These are phyloP conservation scores for Caenorhabditis inopinata DNA, from an alignment of 1,140 invertebrate genomes.

Conservation along the genomic window DNA sequence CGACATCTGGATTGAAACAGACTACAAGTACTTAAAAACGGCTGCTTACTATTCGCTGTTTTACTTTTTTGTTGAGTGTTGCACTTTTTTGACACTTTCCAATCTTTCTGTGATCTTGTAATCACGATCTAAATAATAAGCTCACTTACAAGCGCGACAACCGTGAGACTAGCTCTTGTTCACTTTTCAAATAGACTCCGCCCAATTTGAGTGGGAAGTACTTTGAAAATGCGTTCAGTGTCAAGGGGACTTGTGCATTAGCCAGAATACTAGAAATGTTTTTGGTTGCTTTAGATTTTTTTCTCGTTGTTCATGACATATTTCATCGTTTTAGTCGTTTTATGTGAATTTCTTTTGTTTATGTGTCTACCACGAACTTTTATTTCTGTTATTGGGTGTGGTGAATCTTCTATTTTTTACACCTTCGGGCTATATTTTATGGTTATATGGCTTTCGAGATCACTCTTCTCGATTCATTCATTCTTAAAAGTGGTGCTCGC, in stretches of 20 bases:
- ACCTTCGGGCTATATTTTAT: no score
- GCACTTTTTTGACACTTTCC: background rate
- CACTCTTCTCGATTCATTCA: no score
- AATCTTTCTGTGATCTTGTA: background rate
- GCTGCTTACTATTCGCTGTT: no score
- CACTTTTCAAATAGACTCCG: background rate
- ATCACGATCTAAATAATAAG: background rate
- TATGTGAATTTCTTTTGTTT: slow-evolving; percentile 12
- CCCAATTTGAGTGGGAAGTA: background rate
- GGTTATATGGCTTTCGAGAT: no score
- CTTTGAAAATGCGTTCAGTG: no score
- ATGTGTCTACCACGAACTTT: background rate
- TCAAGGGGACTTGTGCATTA: no score
- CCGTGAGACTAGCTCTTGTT: no score
- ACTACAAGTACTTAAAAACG: no score
- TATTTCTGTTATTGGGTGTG: background rate
- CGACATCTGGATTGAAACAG: no score
- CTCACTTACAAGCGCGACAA: background rate
- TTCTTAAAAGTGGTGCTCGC: background rate
- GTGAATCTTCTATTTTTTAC: background rate
- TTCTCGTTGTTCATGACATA: background rate
- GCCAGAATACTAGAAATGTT: background rate
- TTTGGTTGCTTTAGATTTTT: no score
- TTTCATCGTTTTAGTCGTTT: background rate
- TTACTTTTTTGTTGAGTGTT: background rate